phyloP scores from a whole-genome alignment of 2,888 invertebrate species.

The Hypselothyrea guttata region DNA sequence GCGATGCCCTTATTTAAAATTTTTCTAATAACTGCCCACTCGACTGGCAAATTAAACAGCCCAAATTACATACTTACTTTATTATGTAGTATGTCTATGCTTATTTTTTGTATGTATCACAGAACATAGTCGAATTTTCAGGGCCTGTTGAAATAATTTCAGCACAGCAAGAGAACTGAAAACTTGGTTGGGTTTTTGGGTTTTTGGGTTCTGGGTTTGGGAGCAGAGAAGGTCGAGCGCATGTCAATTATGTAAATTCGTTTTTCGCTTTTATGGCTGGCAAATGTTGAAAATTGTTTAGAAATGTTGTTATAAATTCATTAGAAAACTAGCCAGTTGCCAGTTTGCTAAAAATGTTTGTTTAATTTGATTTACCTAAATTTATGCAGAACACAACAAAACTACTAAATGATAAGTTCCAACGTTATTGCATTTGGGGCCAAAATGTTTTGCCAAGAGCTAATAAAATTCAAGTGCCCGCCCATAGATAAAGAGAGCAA shows the following conservation, averaged over 20 bases:
- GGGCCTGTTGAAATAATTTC: slow-evolving; percentile 47
- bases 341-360: slow-evolving; percentile 51
- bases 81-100: too few relatives aligned
- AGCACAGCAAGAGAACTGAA: neutral
- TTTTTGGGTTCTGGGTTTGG: too few relatives aligned
- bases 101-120: too few relatives aligned
- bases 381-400: slow-evolving; percentile 47
- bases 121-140: too few relatives aligned
- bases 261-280: slow-evolving; percentile 53
- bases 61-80: too few relatives aligned
- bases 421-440: slow-evolving; percentile 26
- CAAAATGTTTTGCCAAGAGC: slow-evolving; percentile 20
- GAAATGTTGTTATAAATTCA: slow-evolving; percentile 71
- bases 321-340: slow-evolving; percentile 45
- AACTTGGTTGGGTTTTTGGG: too few relatives aligned
- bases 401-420: slow-evolving; percentile 58
- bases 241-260: slow-evolving; percentile 72
- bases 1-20: too few relatives aligned
- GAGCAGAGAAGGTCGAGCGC: slow-evolving; percentile 22
- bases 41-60: too few relatives aligned
- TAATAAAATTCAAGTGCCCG: slow-evolving; percentile 24
- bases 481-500: too few relatives aligned
- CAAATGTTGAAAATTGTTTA: slow-evolving; percentile 65
- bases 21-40: too few relatives aligned
- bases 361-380: slow-evolving; percentile 62